Conservation (phyloP, 2,797 vertebrate species). For the Glyptemys insculpta region DNA sequence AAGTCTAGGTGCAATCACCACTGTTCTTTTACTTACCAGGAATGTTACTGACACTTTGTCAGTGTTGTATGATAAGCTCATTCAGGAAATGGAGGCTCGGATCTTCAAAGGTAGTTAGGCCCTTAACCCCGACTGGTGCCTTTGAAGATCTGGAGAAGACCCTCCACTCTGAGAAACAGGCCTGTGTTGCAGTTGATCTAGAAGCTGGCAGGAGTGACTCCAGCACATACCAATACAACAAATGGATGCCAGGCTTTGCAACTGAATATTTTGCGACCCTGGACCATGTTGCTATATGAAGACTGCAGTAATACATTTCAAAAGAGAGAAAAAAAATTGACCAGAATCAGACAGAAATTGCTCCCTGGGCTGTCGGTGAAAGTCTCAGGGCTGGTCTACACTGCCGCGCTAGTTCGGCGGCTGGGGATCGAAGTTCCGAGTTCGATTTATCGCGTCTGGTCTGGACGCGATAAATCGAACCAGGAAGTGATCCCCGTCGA, state of each 20-base stretch:
- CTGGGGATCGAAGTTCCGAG: no score
- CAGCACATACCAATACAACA: not conserved
- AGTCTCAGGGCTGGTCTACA: no score
- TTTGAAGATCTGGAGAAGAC: not conserved
- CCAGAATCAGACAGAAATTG: not conserved
- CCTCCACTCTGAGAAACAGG: not conserved
- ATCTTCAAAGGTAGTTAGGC: no score
- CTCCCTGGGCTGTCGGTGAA: not conserved
- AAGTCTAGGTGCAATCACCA: not conserved
- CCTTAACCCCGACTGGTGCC: no score
- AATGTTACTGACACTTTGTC: not conserved
- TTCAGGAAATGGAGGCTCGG: no score
- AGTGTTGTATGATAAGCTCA: not conserved
- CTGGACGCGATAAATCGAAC: no score
- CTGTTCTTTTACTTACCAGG: not conserved
- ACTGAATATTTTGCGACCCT: not conserved
- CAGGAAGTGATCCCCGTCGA: no score
- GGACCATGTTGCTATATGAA: not conserved
- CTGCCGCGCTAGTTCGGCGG: no score
- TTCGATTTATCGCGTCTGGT: no score
- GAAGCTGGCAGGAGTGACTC: not conserved
- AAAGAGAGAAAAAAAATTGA: not conserved
- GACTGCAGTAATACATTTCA: not conserved
- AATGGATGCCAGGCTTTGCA: not conserved
- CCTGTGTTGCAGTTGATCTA: not conserved